Evolutionary conservation across 2,797 vertebrate genomes (phyloP), one percentile per base, ranked within the genome.

Genomic region (Falco columbarius): DNA sequence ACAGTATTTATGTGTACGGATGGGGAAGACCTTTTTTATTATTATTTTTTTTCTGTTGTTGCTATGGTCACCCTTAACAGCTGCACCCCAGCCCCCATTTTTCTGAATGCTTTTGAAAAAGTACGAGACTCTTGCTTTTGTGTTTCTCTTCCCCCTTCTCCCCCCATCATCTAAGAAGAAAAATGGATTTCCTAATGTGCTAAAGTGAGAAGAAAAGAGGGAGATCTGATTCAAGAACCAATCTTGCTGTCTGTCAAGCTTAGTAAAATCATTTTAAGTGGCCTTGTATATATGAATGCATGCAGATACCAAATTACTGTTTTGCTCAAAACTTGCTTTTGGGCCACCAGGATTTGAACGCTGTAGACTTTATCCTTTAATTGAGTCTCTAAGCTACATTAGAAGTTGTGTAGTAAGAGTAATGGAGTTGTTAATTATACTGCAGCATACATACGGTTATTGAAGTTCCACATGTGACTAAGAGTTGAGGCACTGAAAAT

Each of bases 211-310:
- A 81, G 24, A 34, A 81, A 68, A 51, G 36, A 19, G 8, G 17
- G 58, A 86, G 85, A 89, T 82, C 44, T 79, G 17, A 71, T 59
- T 92, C 42, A 56, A 36, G 9, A 49, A 18, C 18, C 32, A 90
- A 67, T 87, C 49, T 90, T 77, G 34, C 44, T 94, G 90, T 86
- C 70, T 91, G 44, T 67, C 67, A 95, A 67, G 65, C 56, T n/a
- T 70, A 40, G 63, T 58, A 75, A 81, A 95, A 81, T 61, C 0
- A 61, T 86, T 90, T 80, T 7, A 86, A 97, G 44, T 59, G 44
- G 51, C 29, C 30, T 86, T 5, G 2, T 70, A 14, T 70, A 14
- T 65, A 58, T 61, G 59, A 66, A 76, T 32, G 16, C 75, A 84
- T 49, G 44, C 51, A 80, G 82, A 86, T 76, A 61, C 7, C 21